Percentiles rank a stretch among this genome's conserved stretches.
Conservation (phyloP, 2,113 vertebrate genomes). For the Phalacrocorax pelagicus region DNA sequence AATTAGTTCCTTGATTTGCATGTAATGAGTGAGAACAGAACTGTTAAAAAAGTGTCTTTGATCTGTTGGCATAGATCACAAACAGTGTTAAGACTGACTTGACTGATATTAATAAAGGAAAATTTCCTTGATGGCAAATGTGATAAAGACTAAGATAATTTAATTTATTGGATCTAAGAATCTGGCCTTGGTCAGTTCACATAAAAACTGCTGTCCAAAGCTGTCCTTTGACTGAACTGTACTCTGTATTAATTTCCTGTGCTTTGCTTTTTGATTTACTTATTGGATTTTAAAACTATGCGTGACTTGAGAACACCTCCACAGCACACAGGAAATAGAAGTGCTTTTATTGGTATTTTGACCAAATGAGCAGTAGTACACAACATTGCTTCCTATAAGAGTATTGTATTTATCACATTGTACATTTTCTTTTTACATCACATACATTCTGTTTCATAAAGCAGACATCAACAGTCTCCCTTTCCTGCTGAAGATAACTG, state of each 20-base stretch:
- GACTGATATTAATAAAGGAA: not conserved
- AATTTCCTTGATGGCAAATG: not conserved
- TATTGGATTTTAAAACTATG: slow-evolving; percentile 5
- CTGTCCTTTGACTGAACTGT: not conserved
- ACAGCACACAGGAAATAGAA: not conserved
- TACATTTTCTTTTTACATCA: not conserved
- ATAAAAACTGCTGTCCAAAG: not conserved
- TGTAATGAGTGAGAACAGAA: not conserved
- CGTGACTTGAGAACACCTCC: not conserved
- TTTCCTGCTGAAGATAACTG: not conserved
- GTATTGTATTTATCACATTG: not conserved
- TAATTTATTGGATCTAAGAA: not conserved
- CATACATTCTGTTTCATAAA: not conserved
- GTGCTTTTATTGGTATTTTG: not conserved
- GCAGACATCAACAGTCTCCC: not conserved
- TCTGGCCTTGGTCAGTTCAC: not conserved
- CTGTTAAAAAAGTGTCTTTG: not conserved
- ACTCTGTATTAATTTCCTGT: not conserved
- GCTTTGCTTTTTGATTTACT: not conserved
- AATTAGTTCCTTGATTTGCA: not conserved
- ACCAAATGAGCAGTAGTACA: not conserved
- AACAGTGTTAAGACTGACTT: not conserved
- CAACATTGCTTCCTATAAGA: not conserved
- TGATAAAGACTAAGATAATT: not conserved
- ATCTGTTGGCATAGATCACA: not conserved